Base-by-base conservation (phyloP, 2,888 invertebrate genomes). In the Pseudeuparius sepicola region DNA sequence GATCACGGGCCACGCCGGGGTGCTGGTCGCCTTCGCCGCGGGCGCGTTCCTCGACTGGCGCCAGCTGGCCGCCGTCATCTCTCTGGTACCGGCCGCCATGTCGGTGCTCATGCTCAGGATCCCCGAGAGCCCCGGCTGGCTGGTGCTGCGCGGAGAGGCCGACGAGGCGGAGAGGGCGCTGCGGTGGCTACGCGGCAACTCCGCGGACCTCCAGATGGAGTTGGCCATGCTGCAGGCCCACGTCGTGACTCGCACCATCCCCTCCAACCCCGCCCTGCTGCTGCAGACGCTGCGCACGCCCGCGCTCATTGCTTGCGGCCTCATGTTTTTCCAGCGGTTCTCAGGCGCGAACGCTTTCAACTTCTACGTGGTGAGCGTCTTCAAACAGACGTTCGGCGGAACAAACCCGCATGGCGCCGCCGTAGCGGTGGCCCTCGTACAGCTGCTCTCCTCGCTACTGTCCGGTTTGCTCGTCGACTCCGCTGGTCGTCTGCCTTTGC, bases 261-360 rank as follows among this genome's bases (percentile, higher is more conserved):
- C 53, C n/a, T 45, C 49, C 5, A 51, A 49, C 43, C 53, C 54
- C 16, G 42, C 45, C 39, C 33, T 53, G 17, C 37, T 55, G 9
- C 34, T 57, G 17, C 63, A 60, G 30, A 56, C 64, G 39, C 59
- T 78, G 14, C 65, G 70, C 48, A 78, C 78, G 43, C 89, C 90
- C 9, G 75, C 86, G 28, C 63, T 83, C 39, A 82, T 89, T 34
- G 83, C 87, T 2, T 81, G 88, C 54, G 81, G 83, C 12, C 67
- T 90, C 45, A 89, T 89, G 87, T 78, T 88, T 64, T 88, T 90
- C 56, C 90, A 89, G 56, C 72, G 89, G 37, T 80, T 81, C 51
- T 80, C 81, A 24, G 87, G 87, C 9, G 86, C 84, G 18, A 84
- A 85, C 50, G 82, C 85, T 28, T 86, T 87, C 57, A 81, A 79